Percentiles rank a stretch among this genome's conserved stretches.
Conservation (phyloP, 2,797 vertebrate species). For the Microctenopoma lineatum region DNA sequence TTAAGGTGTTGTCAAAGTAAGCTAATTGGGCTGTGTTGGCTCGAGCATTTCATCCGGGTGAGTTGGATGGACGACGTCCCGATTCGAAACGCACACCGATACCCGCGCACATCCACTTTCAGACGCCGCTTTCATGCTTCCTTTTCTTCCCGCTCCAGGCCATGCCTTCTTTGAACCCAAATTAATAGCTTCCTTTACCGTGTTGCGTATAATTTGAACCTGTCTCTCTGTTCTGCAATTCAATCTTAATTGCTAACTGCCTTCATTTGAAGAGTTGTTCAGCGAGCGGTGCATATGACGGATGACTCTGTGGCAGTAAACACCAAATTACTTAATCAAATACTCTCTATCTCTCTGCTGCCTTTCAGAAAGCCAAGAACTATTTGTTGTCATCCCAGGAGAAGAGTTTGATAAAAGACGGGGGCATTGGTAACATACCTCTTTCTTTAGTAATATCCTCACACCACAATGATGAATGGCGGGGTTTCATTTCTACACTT, state of each 20-base stretch:
- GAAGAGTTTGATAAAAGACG: conserved; percentile 46
- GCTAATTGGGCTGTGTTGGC: conserved; percentile 29
- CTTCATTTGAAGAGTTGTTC: conserved; percentile 76
- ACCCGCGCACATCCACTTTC: conserved; percentile 23
- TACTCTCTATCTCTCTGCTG: conserved; percentile 20
- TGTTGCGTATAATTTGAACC: conserved; percentile 70
- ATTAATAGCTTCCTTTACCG: conserved; percentile 72
- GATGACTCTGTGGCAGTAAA: conserved; percentile 68
- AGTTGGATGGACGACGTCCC: conserved; percentile 16
- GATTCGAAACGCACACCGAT: conserved; percentile 21
- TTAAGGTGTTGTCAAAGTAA: conserved; percentile 30
- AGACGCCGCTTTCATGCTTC: conserved; percentile 41
- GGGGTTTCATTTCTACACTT: conserved; percentile 68
- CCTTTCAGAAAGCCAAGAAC: conserved; percentile 50
- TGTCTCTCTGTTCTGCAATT: conserved; percentile 58
- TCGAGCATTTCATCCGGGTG: conserved; percentile 18
- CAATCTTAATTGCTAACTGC: conserved; percentile 69
- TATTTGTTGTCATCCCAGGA: conserved; percentile 44
- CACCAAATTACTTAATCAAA: conserved; percentile 63
- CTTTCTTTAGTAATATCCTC: conserved; percentile 46
- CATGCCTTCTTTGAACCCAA: conserved; percentile 64
- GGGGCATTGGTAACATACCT: conserved; percentile 47
- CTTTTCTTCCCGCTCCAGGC: conserved; percentile 43
- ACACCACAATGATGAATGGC: conserved; percentile 57
- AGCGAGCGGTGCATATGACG: conserved; percentile 57